Conservation (phyloP, 2,797 vertebrate genomes). For the Enteromius trimaculatus region DNA sequence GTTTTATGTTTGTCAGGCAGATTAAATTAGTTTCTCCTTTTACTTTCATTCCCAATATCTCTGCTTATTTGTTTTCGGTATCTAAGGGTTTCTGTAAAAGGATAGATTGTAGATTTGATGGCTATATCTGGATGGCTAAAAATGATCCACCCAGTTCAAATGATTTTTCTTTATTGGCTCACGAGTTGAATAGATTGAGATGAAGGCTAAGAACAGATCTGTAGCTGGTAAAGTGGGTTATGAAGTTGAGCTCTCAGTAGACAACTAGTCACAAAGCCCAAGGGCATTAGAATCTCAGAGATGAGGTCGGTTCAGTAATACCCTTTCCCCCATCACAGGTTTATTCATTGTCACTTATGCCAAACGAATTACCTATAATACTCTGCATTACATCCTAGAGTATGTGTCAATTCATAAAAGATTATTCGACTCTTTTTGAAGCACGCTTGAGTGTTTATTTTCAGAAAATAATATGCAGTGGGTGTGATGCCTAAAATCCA, state of each 20-base stretch:
- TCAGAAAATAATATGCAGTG: neutral
- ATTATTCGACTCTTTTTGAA: slow-evolving; percentile 9
- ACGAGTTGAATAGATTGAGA: slow-evolving; percentile 32
- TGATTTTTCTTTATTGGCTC: slow-evolving; percentile 22
- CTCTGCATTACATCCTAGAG: neutral
- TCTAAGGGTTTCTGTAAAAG: neutral
- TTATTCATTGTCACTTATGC: neutral
- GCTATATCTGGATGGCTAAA: slow-evolving; percentile 27
- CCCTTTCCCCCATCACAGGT: slow-evolving; percentile 16
- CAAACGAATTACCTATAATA: neutral
- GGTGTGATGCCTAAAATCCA: neutral
- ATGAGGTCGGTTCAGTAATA: slow-evolving; percentile 13
- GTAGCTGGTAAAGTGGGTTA: slow-evolving; percentile 31
- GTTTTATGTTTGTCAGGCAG: neutral
- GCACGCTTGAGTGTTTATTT: neutral
- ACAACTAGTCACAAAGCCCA: slow-evolving; percentile 22
- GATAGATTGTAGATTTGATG: slow-evolving; percentile 6
- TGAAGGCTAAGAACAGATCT: slow-evolving; percentile 24
- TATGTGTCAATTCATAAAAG: slow-evolving; percentile 9
- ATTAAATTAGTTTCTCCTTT: neutral
- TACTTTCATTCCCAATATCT: neutral
- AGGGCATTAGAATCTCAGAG: slow-evolving; percentile 1
- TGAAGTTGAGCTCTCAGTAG: slow-evolving; percentile 25
- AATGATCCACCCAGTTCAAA: slow-evolving; percentile 17
- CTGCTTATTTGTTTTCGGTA: neutral